Evolutionary conservation across 1,140 invertebrate species (phyloP).

Genomic region (Psilanteris sp.): DNA sequence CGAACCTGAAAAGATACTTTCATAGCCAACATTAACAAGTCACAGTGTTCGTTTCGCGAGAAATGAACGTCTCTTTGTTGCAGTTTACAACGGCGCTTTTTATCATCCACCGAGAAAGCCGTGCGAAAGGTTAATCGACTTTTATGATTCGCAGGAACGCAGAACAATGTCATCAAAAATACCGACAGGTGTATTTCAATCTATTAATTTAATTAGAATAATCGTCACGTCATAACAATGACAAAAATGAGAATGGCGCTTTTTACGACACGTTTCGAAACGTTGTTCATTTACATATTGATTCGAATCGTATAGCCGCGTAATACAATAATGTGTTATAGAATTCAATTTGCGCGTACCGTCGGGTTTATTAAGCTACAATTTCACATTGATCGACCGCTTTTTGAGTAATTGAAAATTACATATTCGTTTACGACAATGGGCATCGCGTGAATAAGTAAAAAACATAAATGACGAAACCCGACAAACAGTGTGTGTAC

Average conservation of each 20-base stretch:
- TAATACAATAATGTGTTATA: slow-evolving; percentile 2
- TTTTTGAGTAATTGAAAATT: slow-evolving; percentile 5
- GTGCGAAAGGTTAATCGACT: slow-evolving; percentile 55
- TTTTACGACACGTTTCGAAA: slow-evolving; percentile 2
- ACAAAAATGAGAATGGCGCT: not conserved
- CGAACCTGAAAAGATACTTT: slow-evolving; percentile 55
- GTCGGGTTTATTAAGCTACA: slow-evolving; percentile 3
- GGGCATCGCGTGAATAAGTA: too few relatives aligned
- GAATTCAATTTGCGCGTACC: slow-evolving; percentile 28
- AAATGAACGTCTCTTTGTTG: slow-evolving; percentile 61
- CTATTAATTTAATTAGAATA: slow-evolving; percentile 52
- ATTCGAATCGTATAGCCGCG: slow-evolving; percentile 10
- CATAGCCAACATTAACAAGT: slow-evolving; percentile 58
- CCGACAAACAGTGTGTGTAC: too few relatives aligned
- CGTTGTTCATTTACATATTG: slow-evolving; percentile 13
- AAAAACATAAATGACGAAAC: too few relatives aligned
- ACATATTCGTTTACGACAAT: not conserved
- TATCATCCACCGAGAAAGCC: slow-evolving; percentile 29
- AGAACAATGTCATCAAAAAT: slow-evolving; percentile 49
- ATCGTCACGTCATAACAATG: slow-evolving; percentile 12
- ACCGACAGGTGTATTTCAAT: slow-evolving; percentile 31
- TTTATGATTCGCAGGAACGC: slow-evolving; percentile 38
- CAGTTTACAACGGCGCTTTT: slow-evolving; percentile 38
- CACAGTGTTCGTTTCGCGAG: slow-evolving; percentile 56
- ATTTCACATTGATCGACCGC: slow-evolving; percentile 2